Evolutionary conservation across 2,113 vertebrate genomes (phyloP).

Genomic region (Nerophis lumbriciformis): DNA sequence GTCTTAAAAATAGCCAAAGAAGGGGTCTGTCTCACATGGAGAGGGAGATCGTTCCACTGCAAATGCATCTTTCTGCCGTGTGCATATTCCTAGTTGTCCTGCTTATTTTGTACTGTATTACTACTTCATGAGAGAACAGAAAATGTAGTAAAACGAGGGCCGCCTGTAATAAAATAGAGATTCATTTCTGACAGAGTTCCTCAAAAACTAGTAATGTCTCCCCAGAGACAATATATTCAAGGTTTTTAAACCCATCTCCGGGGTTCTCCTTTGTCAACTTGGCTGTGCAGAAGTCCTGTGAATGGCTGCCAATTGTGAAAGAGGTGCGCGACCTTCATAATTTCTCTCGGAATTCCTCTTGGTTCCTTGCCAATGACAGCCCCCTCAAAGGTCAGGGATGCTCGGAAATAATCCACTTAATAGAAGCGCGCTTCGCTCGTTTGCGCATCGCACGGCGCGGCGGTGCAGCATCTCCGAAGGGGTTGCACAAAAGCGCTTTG

Average conservation of each 20-base stretch:
- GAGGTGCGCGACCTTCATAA: constrained; percentile 21
- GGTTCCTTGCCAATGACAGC: constrained; percentile 41
- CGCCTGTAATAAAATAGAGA: background rate
- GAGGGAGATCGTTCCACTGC: no score
- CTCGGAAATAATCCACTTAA: constrained; percentile 54
- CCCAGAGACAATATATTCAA: constrained; percentile 13
- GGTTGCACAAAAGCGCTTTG: constrained; percentile 37
- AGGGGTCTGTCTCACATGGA: no score
- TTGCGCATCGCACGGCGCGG: constrained; percentile 25
- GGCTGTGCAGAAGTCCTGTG: constrained; percentile 17
- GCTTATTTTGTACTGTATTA: no score
- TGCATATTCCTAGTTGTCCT: no score
- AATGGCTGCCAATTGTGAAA: constrained; percentile 28
- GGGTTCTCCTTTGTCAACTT: constrained; percentile 26
- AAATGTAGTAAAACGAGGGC: background rate
- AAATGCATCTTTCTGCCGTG: no score
- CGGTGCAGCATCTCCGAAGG: constrained; percentile 33
- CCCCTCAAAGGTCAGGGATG: constrained; percentile 45
- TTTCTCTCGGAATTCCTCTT: constrained; percentile 29
- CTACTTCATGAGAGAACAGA: no score
- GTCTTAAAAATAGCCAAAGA: no score
- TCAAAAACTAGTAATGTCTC: constrained; percentile 13
- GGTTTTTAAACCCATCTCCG: constrained; percentile 3
- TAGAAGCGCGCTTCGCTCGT: constrained; percentile 37
- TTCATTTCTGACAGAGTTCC: constrained; percentile 1